Percentiles rank a stretch among this genome's conserved stretches.
Evolutionary conservation across 2,888 invertebrate species (phyloP).

Genomic region (Gibbula magus): DNA sequence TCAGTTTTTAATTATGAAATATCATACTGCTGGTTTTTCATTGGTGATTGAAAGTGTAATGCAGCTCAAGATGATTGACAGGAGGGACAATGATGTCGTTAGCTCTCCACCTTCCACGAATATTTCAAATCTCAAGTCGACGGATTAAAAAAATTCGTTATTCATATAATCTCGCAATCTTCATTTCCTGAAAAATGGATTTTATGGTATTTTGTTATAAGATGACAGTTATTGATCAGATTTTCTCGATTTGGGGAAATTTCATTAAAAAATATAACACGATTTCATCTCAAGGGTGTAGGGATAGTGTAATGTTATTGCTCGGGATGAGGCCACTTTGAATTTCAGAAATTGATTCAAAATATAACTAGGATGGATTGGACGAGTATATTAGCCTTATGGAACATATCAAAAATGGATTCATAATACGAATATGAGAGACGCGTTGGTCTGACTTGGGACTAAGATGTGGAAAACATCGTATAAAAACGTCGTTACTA

Average conservation of each 20-base stretch:
- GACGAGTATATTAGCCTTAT: no score
- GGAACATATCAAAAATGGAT: no score
- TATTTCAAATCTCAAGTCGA: slow-evolving; percentile 18
- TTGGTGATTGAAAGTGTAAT: slow-evolving; percentile 19
- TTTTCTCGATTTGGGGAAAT: slow-evolving; percentile 6
- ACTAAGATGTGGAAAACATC: no score
- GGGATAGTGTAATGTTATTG: no score
- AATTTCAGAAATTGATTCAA: no score
- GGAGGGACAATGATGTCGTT: slow-evolving; percentile 21
- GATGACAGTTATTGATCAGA: slow-evolving; percentile 21
- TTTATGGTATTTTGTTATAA: slow-evolving; percentile 22
- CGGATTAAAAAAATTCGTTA: slow-evolving; percentile 8
- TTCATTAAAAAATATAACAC: slow-evolving; percentile 17
- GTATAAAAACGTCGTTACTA: no score
- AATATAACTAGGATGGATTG: no score
- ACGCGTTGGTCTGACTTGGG: no score
- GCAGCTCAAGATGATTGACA: slow-evolving; percentile 17
- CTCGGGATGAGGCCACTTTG: no score
- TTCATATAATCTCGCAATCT: slow-evolving; percentile 20
- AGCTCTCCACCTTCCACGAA: background rate
- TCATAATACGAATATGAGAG: no score
- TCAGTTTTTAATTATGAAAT: slow-evolving; percentile 24
- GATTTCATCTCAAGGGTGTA: slow-evolving; percentile 10
- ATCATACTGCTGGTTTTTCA: slow-evolving; percentile 18
- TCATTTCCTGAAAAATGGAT: slow-evolving; percentile 22